phyloP scores from a whole-genome alignment of 2,797 vertebrate species.

The Cercopithecus petaurista region DNA sequence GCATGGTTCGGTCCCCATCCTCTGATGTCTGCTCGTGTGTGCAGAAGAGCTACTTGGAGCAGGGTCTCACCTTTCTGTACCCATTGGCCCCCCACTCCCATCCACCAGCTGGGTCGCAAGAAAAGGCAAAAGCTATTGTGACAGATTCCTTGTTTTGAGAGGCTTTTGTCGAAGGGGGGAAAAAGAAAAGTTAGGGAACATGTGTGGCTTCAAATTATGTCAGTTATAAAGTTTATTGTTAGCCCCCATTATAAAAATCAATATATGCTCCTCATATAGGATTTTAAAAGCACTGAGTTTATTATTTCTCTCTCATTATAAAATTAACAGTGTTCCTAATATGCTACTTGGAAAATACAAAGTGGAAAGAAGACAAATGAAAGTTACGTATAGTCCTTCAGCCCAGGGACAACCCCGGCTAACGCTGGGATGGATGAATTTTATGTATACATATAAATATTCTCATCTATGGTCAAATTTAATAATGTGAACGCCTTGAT shows the following conservation, averaged over 20 bases:
- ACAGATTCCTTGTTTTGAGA: not conserved
- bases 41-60: not conserved
- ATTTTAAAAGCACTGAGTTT: not conserved
- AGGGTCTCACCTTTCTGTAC: not conserved
- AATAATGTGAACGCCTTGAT: not conserved
- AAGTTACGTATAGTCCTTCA: not conserved
- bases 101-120: not conserved
- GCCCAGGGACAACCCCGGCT: not conserved
- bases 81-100: not conserved
- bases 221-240: not conserved
- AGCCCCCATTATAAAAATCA: not conserved
- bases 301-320: conserved; percentile 12
- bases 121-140: not conserved
- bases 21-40: rapidly evolving
- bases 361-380: not conserved
- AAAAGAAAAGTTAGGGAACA: not conserved
- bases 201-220: not conserved
- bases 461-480: not conserved
- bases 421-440: not conserved
- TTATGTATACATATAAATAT: not conserved
- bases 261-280: not conserved
- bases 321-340: not conserved
- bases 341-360: not conserved
- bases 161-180: not conserved
- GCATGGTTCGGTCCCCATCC: rapidly evolving